A percentile compares a stretch with the other conserved stretches of the same genome.
phyloP scores from a whole-genome alignment of 2,113 vertebrate genomes.

The Callopanchax toddi region DNA sequence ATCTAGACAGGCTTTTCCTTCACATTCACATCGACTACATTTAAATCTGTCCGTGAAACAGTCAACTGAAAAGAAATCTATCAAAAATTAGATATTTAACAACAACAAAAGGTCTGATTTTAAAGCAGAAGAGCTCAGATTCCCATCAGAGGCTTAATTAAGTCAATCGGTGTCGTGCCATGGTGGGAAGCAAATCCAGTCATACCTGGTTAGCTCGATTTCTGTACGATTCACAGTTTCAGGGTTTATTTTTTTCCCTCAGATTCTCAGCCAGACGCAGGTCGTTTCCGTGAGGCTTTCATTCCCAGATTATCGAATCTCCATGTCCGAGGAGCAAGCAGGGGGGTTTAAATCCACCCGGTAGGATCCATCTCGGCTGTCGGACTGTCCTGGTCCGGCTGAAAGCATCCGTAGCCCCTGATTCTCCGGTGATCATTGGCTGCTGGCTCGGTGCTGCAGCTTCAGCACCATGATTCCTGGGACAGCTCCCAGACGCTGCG shows the following conservation, averaged over 20 bases:
- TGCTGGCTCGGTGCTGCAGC: conserved; percentile 72
- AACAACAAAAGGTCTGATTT: conserved; percentile 14
- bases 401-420: conserved; percentile 53
- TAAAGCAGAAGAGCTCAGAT: conserved; percentile 25
- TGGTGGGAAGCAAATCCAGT: conserved; percentile 43
- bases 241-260: conserved; percentile 14
- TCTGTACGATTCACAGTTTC: conserved; percentile 54
- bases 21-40: conserved; percentile 38
- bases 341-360: conserved; percentile 50
- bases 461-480: conserved; percentile 82
- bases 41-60: conserved; percentile 26
- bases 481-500: conserved; percentile 81
- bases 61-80: conserved; percentile 31
- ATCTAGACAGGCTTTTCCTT: conserved; percentile 51
- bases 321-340: conserved; percentile 20
- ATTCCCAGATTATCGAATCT: conserved; percentile 38
- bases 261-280: conserved; percentile 57
- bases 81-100: background rate
- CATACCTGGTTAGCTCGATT: conserved; percentile 69
- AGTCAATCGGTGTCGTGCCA: conserved; percentile 52
- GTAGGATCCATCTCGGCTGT: conserved; percentile 54
- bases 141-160: conserved; percentile 38
- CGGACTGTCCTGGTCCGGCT: conserved; percentile 67
- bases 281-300: conserved; percentile 42
- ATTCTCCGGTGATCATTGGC: conserved; percentile 72